Evolutionary conservation across 1,140 invertebrate species (phyloP).

Genomic region (Drosophila busckii): DNA sequence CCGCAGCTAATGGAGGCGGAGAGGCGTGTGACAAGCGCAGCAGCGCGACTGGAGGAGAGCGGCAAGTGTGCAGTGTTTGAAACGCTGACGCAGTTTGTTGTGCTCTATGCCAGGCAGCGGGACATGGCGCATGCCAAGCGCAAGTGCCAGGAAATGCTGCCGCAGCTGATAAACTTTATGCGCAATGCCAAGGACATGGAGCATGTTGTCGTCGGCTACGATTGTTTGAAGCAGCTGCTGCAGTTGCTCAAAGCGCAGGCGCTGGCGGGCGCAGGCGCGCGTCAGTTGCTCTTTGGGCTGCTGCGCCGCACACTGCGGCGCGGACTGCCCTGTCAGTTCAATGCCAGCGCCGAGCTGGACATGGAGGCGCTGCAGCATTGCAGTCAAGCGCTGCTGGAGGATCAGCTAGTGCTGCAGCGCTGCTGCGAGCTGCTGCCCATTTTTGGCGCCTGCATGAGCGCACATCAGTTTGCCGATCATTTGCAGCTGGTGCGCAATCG

Average conservation of each 20-base stretch:
- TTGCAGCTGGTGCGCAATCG: conserved; percentile 4
- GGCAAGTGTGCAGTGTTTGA: conserved; percentile 10
- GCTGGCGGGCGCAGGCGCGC: background rate
- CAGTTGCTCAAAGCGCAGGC: conserved; percentile 7
- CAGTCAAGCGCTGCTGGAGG: conserved; percentile 13
- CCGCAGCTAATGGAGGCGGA: background rate
- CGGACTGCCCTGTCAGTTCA: conserved; percentile 18
- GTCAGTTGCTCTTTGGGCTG: conserved; percentile 7
- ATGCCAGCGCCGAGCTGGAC: conserved; percentile 1
- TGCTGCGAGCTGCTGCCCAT: conserved; percentile 4
- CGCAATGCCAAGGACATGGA: conserved; percentile 8
- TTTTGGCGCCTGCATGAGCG: conserved; percentile 7
- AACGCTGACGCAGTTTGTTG: conserved; percentile 1
- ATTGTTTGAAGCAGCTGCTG: conserved; percentile 3
- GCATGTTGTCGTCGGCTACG: conserved; percentile 3
- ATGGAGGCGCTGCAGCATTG: conserved; percentile 5
- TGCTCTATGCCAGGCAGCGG: background rate
- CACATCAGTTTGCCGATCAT: conserved; percentile 5
- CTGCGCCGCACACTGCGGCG: conserved; percentile 11
- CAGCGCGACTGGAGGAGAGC: background rate
- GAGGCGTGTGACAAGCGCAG: background rate
- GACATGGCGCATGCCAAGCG: background rate
- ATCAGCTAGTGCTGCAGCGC: conserved; percentile 14
- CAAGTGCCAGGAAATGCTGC: conserved; percentile 3
- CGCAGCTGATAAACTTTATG: conserved; percentile 4